Base-by-base conservation (phyloP, 2,888 invertebrate species). In the Apotomis turbidana region DNA sequence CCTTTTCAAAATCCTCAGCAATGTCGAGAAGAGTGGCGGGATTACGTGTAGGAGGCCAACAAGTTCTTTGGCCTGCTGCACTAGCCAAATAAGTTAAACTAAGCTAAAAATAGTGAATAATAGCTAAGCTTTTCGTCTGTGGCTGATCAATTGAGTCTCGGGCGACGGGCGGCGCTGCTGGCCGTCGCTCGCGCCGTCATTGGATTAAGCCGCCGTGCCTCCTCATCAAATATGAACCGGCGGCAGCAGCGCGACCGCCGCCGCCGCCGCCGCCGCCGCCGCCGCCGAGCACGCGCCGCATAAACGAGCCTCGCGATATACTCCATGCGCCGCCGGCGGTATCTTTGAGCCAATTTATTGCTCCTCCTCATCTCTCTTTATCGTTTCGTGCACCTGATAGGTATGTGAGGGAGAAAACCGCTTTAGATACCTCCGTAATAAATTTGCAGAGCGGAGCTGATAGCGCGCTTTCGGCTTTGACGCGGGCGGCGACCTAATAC, bases 401-500 rank as follows among this genome's bases (percentile, higher is more conserved):
- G n/a, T n/a, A 54, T 60, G 64, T 27, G 46, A 63, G 64, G 44
- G 59, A 59, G 59, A 44, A 60, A 52, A 66, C 58, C 46, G 54
- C 64, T 70, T 60, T 12, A 66, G 59, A 70, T 63, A 58, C 64
- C 44, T 58, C 44, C 58, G 51, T 60, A 59, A 60, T 60, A 60
- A 59, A 70, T 66, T 63, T 58, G 51, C 41, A 46, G 63, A 55
- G 62, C 62, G 57, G 46, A 10, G 54, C 27, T 36, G 63, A 55
- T 44, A 57, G 59, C 64, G 58, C 70, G 27, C 5, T 38, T 0
- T 36, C 13, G 59, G 49, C 49, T 49, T 49, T 49, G 49, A 49
- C 44, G 64, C 54, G 44, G 15, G 49, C n/a, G 63, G 27, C 41
- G 57, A 4, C 8, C 10, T 59, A 58, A 67, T 59, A 67, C 27